phyloP scores from a whole-genome alignment of 2,888 invertebrate genomes.

The Pterostichus madidus region DNA sequence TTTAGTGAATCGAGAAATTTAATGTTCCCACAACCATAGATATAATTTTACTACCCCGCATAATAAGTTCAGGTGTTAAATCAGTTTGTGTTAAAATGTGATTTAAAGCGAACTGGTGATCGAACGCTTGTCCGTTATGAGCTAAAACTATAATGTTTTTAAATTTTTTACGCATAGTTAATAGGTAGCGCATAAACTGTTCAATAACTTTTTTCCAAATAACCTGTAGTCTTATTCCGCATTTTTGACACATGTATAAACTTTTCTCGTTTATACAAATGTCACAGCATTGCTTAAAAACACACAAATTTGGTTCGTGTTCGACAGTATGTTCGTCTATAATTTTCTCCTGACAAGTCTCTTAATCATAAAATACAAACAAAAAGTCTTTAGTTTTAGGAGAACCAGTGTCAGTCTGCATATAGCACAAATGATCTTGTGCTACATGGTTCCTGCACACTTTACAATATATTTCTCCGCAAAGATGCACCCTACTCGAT shows the following conservation, averaged over 20 bases:
- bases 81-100: slow-evolving; percentile 51
- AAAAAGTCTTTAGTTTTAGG: slow-evolving; percentile 55
- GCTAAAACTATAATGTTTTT: slow-evolving; percentile 61
- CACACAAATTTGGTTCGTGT: slow-evolving; percentile 34
- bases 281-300: slow-evolving; percentile 39
- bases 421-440: slow-evolving; percentile 16
- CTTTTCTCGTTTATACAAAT: slow-evolving; percentile 5
- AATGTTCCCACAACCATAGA: slow-evolving; percentile 64
- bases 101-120: slow-evolving; percentile 66
- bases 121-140: slow-evolving; percentile 66
- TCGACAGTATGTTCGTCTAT: background rate
- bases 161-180: slow-evolving; percentile 48
- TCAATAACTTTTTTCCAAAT: background rate
- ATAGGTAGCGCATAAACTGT: slow-evolving; percentile 56
- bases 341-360: slow-evolving; percentile 61
- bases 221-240: slow-evolving; percentile 1
- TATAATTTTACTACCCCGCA: slow-evolving; percentile 66
- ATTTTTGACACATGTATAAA: background rate
- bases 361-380: slow-evolving; percentile 68
- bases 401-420: background rate
- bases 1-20: slow-evolving; percentile 70
- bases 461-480: slow-evolving; percentile 44
- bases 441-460: slow-evolving; percentile 1
- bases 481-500: background rate
- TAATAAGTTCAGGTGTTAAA: slow-evolving; percentile 65